Base-by-base conservation (phyloP, 2,113 vertebrate genomes). In the Pangasianodon gigas region DNA sequence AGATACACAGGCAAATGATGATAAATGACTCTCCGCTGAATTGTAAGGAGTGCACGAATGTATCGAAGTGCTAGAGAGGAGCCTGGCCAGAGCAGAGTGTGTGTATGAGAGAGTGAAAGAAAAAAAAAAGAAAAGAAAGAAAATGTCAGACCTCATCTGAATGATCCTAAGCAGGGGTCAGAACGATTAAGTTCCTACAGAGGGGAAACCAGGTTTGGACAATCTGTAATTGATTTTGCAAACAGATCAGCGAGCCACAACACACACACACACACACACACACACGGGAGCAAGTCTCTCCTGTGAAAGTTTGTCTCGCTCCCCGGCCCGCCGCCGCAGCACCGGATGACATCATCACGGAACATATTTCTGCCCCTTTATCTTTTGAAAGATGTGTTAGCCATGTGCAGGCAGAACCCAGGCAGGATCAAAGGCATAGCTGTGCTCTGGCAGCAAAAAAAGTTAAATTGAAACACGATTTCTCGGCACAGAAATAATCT, bases 1-100 rank as follows among this genome's bases (percentile, higher is more conserved):
- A 98, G 97, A 97, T 98, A 97, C 95, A 94, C 96, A 96, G 95
- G 96, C 97, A 98, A 99, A 99, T 98, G 98, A 98, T 99, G 98
- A 99, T 98, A 97, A 98, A 99, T 98, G 97, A 95, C 96, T 97
- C 97, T 97, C 97, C 93, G 96, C 94, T 96, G 97, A 97, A 97
- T 95, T 96, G 97, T 97, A 98, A 98, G 97, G 93, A 96, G 95
- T 95, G 97, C 97, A 97, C 95, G 95, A 98, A 98, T 97, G 97
- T 98, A 97, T 97, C 97, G 92, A 96, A 91, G 95, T 95, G 95
- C 94, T 95, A 96, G 95, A 89, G 95, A 96, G 93, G 96, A 96
- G 95, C 95, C 93, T 93, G 94, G 93, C 93, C 94, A 91, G 94
- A 94, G 93, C 92, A 90, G 80, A 41, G 56, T 26, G 82, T 60